Evolutionary conservation across 2,888 invertebrate species (phyloP), one percentile per base, ranked within the genome.

Genomic region (Cremastobaeus sp.): DNA sequence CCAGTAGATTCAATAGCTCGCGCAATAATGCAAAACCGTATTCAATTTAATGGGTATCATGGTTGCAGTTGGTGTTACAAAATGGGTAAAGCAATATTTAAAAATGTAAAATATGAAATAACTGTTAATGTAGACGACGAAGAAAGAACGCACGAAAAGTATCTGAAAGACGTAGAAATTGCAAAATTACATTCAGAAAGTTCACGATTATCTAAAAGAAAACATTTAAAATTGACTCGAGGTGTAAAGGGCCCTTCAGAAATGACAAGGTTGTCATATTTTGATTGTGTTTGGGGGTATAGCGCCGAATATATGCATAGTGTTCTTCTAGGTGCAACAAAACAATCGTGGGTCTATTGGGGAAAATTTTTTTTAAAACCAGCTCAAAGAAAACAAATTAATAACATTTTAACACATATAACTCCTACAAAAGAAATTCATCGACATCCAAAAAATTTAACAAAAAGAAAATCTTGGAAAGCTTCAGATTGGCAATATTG

Each of bases 271-370:
- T 34, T 71, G 11, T 21, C 17, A 37, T 8, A 57, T 43, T 66
- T 75, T 34, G 74, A 75, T 34, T 55, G 54, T 20, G 39, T 75
- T 1, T 50, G 48, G 59, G 60, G 70, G n/a, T n/a, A n/a, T n/a
- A n/a, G n/a, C n/a, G n/a, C n/a, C n/a, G n/a, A n/a, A n/a, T n/a
- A n/a, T n/a, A 12, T 66, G 48, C 72, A 76, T 32, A 54, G 39
- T 20, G 37, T 76, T 3, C 39, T 72, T 9, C 60, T 72, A 8
- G 72, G 72, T 1, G 57, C 65, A 20, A 48, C 55, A 37, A 39
- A 25, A 37, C 64, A 68, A 34, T 18, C 69, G 11, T 72, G 62
- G 52, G 28, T 35, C 9, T 39, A 54, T 30, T 69, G 71, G 68
- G 37, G 43, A 14, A 11, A 37, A 5, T 14, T 45, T 32, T 5